Percentiles rank a stretch among this genome's conserved stretches.
These are phyloP conservation scores for Busseola fusca DNA, from an alignment of 2,888 invertebrate genomes.

Conservation along the genomic window DNA sequence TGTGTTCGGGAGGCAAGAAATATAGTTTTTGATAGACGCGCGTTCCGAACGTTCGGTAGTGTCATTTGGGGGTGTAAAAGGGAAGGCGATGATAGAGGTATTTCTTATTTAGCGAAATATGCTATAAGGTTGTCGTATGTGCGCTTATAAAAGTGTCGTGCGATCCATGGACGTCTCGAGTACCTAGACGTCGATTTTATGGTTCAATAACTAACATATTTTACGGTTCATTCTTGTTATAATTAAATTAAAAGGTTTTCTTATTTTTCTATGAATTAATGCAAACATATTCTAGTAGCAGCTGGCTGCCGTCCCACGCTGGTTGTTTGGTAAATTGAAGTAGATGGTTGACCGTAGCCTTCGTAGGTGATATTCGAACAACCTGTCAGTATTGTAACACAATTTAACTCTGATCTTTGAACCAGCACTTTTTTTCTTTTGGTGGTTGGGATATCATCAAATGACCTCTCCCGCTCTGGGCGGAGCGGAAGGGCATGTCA, in stretches of 20 bases:
- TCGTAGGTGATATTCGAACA: constrained; percentile 16
- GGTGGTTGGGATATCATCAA: too few species aligned
- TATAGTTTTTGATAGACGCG: constrained; percentile 76
- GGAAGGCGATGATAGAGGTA: constrained; percentile 73
- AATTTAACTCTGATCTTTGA: constrained; percentile 47
- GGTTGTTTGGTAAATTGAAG: constrained; percentile 38
- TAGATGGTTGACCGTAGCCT: constrained; percentile 11
- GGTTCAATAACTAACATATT: constrained; percentile 38
- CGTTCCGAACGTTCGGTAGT: constrained; percentile 65
- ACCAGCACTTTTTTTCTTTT: constrained; percentile 49
- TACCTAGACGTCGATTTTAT: constrained; percentile 37
- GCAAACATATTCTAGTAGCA: constrained; percentile 17
- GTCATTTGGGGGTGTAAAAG: constrained; percentile 71
- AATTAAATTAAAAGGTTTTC: constrained; percentile 33
- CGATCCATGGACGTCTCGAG: constrained; percentile 43
- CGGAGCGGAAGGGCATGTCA: too few species aligned
- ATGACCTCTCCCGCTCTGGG: too few species aligned
- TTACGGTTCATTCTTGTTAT: constrained; percentile 31
- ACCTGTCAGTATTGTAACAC: constrained; percentile 30
- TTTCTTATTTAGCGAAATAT: constrained; percentile 80
- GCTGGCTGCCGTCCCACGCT: constrained; percentile 36
- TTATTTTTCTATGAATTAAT: constrained; percentile 9
- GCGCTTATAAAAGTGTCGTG: constrained; percentile 57
- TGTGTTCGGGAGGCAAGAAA: constrained; percentile 69
- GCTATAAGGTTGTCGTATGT: constrained; percentile 61